Base-by-base conservation (phyloP, 2,888 invertebrate species). In the Brassicogethes aeneus region DNA sequence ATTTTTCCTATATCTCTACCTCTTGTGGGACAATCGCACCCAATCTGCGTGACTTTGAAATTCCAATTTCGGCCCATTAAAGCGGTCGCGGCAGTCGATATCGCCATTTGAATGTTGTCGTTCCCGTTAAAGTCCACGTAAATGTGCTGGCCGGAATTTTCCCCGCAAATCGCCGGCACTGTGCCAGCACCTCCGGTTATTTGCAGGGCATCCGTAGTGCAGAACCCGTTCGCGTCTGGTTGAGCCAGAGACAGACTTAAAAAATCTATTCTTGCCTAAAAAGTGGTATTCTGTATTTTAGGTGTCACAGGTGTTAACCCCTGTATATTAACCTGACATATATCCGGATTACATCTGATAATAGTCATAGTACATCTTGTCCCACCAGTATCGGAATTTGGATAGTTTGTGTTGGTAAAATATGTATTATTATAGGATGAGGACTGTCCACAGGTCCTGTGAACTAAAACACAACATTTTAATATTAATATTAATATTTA, bases 361-460 rank as follows among this genome's bases (percentile, higher is more conserved):
- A 90, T 76, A 10, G 79, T 79, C 51, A 88, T 74, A 3, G 75
- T 72, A 59, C 89, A 90, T 3, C 78, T 72, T 33, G 76, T 72
- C 1, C 82, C 83, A 1, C 82, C 85, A 1, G 75, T 66, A 56
- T 77, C 82, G 0, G 81, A 74, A 0, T 75, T 72, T 0, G 88
- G 88, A 65, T 82, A 88, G 3, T 77, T 78, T 0, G 82, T 80
- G 60, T 83, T 90, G 7, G 78, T 77, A 64, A 89, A 90, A 59
- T 89, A 88, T 0, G 89, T 88, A 55, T 85, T 86, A 61, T 89
- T 89, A 34, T 79, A 75, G 37, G 75, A 74, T 0, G 82, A 79
- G 0, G 45, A 42, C 1, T 73, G 66, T 1, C 85, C 85, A 51
- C 89, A 89, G 0, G 79, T 70, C 52, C 77, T 75, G 51, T 80